Conservation (phyloP, 2,797 vertebrate genomes). For the Rachycentron canadum region DNA sequence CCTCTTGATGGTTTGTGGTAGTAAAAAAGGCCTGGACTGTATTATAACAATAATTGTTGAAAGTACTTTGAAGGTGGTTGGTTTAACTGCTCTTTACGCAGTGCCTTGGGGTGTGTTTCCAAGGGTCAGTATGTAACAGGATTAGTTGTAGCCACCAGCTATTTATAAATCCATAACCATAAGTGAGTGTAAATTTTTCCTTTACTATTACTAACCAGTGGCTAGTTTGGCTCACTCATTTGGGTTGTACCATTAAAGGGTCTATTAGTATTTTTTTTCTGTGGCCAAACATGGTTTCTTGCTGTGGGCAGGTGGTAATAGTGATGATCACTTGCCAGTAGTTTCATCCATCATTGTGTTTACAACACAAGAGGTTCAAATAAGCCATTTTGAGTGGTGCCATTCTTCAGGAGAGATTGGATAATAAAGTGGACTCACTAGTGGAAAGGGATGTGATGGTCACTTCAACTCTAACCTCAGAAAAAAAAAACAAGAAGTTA, state of each 20-base stretch:
- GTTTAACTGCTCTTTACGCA: constrained; percentile 60
- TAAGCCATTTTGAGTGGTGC: no score
- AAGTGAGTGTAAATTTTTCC: not conserved
- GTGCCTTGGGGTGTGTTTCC: constrained; percentile 18
- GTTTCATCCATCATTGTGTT: no score
- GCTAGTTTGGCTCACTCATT: not conserved
- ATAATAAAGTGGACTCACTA: no score
- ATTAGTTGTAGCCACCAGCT: not conserved
- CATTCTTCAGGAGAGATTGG: no score
- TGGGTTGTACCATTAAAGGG: not conserved
- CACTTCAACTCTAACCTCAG: no score
- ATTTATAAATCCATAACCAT: not conserved
- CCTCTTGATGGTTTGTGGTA: constrained; percentile 64
- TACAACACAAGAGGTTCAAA: no score
- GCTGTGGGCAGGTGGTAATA: no score
- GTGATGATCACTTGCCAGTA: no score
- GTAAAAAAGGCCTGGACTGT: constrained; percentile 26
- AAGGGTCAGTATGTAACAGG: constrained; percentile 2
- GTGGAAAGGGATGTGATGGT: no score
- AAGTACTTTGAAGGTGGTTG: constrained; percentile 67
- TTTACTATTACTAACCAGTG: not conserved
- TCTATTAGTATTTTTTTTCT: no score
- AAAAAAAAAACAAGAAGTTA: no score
- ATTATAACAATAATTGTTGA: constrained; percentile 37
- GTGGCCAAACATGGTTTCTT: no score